A percentile compares a stretch with the other conserved stretches of the same genome.
These are phyloP conservation scores for Edolisoma coerulescens DNA, from an alignment of 2,113 vertebrate species.

Conservation along the genomic window DNA sequence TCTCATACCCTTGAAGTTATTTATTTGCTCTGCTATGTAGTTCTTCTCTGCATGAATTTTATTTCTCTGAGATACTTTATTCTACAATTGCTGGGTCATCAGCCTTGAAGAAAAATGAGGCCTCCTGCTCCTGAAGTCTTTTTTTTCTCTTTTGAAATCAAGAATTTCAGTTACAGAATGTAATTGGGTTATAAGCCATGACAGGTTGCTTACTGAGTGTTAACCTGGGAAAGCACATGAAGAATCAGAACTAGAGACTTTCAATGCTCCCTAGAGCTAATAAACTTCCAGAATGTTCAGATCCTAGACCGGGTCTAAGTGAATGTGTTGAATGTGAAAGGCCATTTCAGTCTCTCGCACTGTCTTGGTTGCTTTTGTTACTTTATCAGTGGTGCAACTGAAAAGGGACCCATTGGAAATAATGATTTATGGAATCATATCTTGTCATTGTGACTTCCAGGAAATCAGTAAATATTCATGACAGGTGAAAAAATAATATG, in stretches of 20 bases:
- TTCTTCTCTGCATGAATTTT: neutral
- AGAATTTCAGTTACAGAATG: neutral
- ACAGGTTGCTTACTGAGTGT: neutral
- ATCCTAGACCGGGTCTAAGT: neutral
- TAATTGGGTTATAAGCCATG: neutral
- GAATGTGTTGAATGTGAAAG: neutral
- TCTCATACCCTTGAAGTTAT: neutral
- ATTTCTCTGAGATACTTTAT: neutral
- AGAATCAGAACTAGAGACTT: neutral
- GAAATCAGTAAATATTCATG: conserved; percentile 1
- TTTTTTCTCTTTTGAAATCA: neutral
- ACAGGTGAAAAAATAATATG: conserved; percentile 46
- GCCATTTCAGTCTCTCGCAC: neutral
- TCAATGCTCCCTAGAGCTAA: neutral
- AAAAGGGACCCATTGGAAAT: neutral
- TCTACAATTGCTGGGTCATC: neutral
- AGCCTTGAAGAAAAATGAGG: neutral
- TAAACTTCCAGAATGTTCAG: neutral
- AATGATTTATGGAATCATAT: neutral
- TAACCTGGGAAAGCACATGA: neutral
- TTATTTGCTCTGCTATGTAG: neutral
- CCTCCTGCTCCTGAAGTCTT: neutral
- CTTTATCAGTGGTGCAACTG: neutral
- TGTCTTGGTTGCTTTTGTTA: neutral
- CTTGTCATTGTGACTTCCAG: neutral